These are phyloP conservation scores for Todiramphus saurophagus DNA, from an alignment of 2,113 vertebrate species.

Conservation along the genomic window DNA sequence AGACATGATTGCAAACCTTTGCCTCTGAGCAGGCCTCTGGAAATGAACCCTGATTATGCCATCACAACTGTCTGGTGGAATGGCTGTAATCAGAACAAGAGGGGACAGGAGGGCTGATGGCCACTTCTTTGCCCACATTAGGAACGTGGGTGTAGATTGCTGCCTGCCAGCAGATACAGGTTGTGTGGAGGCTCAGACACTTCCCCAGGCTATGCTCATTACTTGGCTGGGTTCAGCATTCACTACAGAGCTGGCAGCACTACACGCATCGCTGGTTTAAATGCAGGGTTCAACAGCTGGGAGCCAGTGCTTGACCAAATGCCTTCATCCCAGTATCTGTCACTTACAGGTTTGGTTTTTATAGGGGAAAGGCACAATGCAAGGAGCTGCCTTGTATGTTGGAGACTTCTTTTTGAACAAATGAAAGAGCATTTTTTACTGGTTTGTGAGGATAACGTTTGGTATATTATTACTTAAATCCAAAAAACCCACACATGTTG, in stretches of 20 bases:
- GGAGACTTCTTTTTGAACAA: not conserved
- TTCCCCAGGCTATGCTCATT: not conserved
- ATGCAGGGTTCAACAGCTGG: not conserved
- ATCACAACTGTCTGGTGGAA: not conserved
- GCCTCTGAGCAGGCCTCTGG: not conserved
- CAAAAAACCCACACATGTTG: rapidly evolving
- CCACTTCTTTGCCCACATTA: not conserved
- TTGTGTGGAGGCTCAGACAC: not conserved
- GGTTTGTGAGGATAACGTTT: not conserved
- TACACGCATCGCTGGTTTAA: not conserved
- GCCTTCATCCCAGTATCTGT: not conserved
- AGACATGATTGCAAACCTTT: not conserved
- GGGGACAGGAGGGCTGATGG: not conserved
- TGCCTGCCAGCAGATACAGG: not conserved
- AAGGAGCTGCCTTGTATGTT: not conserved
- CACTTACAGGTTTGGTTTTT: not conserved
- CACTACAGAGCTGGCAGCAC: not conserved
- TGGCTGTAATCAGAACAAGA: not conserved
- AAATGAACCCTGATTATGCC: not conserved
- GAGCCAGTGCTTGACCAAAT: not conserved
- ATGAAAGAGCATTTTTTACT: not conserved
- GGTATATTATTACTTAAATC: not conserved
- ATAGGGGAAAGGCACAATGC: not conserved
- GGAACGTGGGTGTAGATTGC: not conserved
- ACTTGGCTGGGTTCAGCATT: not conserved